Percentiles rank a stretch among this genome's conserved stretches.
phyloP scores from a whole-genome alignment of 2,888 invertebrate genomes.

The Campoplex nolae region DNA sequence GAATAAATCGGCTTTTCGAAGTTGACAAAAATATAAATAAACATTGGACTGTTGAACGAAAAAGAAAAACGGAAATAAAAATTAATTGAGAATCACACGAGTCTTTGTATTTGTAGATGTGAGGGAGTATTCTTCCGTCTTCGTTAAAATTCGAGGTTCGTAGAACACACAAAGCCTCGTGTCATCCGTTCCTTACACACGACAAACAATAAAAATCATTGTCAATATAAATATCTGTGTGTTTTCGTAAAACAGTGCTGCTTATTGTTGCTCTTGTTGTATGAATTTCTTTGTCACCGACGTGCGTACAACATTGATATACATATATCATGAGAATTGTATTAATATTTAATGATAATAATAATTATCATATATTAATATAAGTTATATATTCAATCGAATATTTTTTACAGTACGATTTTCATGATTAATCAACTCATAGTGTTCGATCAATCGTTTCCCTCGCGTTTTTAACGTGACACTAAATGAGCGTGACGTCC shows the following conservation, averaged over 20 bases:
- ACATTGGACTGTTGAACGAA: conserved; percentile 9
- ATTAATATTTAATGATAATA: neutral
- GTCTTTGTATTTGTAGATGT: conserved; percentile 72
- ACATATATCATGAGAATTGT: neutral
- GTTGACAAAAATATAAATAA: neutral
- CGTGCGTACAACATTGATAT: neutral
- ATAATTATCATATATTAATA: neutral
- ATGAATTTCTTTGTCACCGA: conserved; percentile 3
- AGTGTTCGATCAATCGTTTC: conserved; percentile 4
- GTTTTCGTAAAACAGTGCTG: conserved; percentile 22
- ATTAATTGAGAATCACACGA: conserved; percentile 45
- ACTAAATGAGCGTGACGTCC: conserved; percentile 21
- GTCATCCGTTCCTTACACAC: conserved; percentile 58
- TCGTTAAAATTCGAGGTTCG: conserved; percentile 71
- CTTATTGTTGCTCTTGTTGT: conserved; percentile 33
- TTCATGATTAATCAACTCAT: conserved; percentile 10
- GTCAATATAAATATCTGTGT: conserved; percentile 35
- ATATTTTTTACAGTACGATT: neutral
- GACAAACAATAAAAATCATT: conserved; percentile 14
- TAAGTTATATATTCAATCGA: neutral
- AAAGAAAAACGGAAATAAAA: neutral
- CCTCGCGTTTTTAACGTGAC: conserved; percentile 13
- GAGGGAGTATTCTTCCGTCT: conserved; percentile 70
- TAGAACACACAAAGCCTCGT: conserved; percentile 66
- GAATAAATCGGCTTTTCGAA: neutral